phyloP scores from a whole-genome alignment of 2,113 vertebrate species.

The Erinaceus europaeus region DNA sequence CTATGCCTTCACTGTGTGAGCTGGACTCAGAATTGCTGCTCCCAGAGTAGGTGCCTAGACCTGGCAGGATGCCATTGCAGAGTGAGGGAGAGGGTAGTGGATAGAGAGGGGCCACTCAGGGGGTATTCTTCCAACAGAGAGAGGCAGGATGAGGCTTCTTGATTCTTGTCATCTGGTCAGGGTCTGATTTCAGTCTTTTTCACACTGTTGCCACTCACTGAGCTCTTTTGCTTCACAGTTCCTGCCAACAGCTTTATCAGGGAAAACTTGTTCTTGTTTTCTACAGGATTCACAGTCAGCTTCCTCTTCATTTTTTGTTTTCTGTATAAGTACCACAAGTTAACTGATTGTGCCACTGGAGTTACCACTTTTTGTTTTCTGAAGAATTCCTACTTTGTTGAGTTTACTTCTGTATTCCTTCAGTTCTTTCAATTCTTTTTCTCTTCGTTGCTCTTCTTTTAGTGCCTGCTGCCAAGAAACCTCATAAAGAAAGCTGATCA shows the following conservation, averaged over 20 bases:
- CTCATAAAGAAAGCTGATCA: no score
- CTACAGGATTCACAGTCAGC: conserved; percentile 82
- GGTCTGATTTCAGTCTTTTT: conserved; percentile 95
- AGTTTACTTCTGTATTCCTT: conserved; percentile 95
- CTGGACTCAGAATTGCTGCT: conserved; percentile 98
- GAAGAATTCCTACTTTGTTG: conserved; percentile 85
- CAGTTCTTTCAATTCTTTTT: conserved; percentile 93
- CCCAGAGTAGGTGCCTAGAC: conserved; percentile 93
- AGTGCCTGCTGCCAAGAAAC: conserved; percentile 96
- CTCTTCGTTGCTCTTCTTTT: conserved; percentile 94
- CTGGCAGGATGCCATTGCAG: conserved; percentile 95
- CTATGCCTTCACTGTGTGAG: conserved; percentile 95
- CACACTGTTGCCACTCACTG: conserved; percentile 89
- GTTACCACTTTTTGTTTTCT: conserved; percentile 88
- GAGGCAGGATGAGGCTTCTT: conserved; percentile 77
- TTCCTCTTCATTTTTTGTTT: conserved; percentile 94
- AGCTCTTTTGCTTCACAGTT: no score
- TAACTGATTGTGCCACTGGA: no score
- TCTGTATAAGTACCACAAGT: no score
- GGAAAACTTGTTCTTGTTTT: conserved; percentile 93
- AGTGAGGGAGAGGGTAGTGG: conserved; percentile 92
- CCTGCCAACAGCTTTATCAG: conserved; percentile 96
- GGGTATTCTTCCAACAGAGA: conserved; percentile 77
- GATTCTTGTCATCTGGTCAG: conserved; percentile 78
- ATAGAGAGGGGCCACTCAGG: conserved; percentile 79